Conservation (phyloP, 2,888 invertebrate genomes). For the Lepeophtheirus nordmannii region DNA sequence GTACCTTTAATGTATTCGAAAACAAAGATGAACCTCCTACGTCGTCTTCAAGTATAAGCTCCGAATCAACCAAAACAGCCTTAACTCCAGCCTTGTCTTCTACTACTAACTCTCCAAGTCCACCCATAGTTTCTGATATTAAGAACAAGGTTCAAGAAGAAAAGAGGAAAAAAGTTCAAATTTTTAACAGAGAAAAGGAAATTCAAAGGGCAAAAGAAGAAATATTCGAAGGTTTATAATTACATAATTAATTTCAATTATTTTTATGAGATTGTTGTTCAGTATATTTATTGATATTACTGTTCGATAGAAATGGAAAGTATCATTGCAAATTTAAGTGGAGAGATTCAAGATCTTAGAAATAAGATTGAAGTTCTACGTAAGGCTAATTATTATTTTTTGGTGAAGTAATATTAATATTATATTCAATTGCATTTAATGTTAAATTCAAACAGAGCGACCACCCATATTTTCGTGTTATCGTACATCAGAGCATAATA, state of each 20-base stretch:
- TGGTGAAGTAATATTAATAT: neutral
- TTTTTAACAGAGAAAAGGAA: too few relatives aligned
- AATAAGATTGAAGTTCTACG: neutral
- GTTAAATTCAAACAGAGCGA: neutral
- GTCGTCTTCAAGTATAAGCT: neutral
- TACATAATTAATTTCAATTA: too few relatives aligned
- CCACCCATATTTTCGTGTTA: slow-evolving; percentile 15
- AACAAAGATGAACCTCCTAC: too few relatives aligned
- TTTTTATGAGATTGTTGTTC: too few relatives aligned
- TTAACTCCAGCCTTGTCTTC: neutral
- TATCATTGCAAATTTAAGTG: neutral
- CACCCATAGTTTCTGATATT: neutral
- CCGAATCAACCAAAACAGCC: neutral
- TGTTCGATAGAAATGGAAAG: neutral
- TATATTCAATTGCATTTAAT: neutral
- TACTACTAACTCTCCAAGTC: neutral
- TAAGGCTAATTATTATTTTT: neutral
- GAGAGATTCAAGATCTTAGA: neutral
- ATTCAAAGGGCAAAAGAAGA: too few relatives aligned
- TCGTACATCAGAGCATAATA: neutral
- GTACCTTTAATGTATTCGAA: slow-evolving; percentile 6
- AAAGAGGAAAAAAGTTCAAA: too few relatives aligned
- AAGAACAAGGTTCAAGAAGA: neutral
- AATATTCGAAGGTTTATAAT: too few relatives aligned
- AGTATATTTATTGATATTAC: neutral